Conservation (phyloP, 2,113 vertebrate species). For the Sylvia atricapilla region DNA sequence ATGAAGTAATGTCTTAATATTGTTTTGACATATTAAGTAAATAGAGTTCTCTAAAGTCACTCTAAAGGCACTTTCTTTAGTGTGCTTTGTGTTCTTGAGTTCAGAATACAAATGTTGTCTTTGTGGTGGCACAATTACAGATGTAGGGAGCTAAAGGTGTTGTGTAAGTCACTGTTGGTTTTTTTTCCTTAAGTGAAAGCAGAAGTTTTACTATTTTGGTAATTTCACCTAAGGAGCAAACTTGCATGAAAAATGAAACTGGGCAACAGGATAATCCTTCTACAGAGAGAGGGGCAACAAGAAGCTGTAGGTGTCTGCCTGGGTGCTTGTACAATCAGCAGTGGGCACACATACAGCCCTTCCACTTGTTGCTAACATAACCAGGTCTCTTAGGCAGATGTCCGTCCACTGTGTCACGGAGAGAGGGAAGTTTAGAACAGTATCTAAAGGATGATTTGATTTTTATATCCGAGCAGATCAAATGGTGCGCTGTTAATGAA, state of each 20-base stretch:
- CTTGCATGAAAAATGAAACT: fast-evolving
- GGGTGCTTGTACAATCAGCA: background rate
- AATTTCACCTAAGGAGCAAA: background rate
- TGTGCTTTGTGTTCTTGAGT: background rate
- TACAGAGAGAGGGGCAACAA: background rate
- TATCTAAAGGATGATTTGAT: background rate
- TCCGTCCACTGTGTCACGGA: background rate
- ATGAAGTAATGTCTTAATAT: background rate
- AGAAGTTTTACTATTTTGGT: background rate
- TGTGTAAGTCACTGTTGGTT: background rate
- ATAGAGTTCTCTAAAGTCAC: background rate
- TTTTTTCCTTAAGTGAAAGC: background rate
- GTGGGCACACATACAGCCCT: background rate
- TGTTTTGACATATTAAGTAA: background rate
- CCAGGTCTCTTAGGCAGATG: background rate
- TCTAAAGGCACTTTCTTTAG: background rate
- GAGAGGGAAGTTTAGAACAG: background rate
- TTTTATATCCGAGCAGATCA: background rate
- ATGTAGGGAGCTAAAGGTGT: background rate
- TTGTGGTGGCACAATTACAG: background rate
- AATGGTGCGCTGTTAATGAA: background rate
- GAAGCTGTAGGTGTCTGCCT: background rate
- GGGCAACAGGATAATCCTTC: background rate
- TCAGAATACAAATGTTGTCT: background rate
- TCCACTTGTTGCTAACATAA: background rate